These are phyloP conservation scores for Xylophagus ater DNA, from an alignment of 2,888 invertebrate species.

Conservation along the genomic window DNA sequence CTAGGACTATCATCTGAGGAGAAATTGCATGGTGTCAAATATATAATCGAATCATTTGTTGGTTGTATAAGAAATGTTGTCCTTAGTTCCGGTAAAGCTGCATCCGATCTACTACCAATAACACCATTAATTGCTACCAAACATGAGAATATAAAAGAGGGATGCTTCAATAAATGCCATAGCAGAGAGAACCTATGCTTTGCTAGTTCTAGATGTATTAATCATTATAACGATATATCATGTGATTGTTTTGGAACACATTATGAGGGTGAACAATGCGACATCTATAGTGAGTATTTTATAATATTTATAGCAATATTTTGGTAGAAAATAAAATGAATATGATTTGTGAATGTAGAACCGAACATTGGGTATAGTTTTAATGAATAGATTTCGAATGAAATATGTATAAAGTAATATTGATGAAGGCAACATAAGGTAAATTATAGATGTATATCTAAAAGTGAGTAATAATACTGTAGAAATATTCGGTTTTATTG, in stretches of 20 bases:
- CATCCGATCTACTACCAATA: constrained; percentile 69
- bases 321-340: too few relatives aligned
- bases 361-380: too few relatives aligned
- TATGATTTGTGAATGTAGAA: too few relatives aligned
- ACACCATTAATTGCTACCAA: constrained; percentile 75
- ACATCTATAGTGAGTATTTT: constrained; percentile 70
- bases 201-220: constrained; percentile 77
- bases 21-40: constrained; percentile 78
- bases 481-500: too few relatives aligned
- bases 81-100: constrained; percentile 74
- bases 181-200: constrained; percentile 78
- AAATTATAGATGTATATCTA: too few relatives aligned
- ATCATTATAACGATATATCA: constrained; percentile 78
- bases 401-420: too few relatives aligned
- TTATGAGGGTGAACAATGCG: constrained; percentile 86
- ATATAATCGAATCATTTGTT: constrained; percentile 85
- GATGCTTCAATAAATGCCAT: constrained; percentile 73
- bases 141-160: constrained; percentile 81
- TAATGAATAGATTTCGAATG: too few relatives aligned
- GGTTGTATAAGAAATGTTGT: constrained; percentile 84
- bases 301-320: too few relatives aligned
- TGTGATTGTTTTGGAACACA: constrained; percentile 90
- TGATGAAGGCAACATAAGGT: too few relatives aligned
- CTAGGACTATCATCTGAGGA: constrained; percentile 80
- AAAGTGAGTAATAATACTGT: too few relatives aligned